Evolutionary conservation across 2,113 vertebrate species (phyloP).

Genomic region (Chauna torquata): DNA sequence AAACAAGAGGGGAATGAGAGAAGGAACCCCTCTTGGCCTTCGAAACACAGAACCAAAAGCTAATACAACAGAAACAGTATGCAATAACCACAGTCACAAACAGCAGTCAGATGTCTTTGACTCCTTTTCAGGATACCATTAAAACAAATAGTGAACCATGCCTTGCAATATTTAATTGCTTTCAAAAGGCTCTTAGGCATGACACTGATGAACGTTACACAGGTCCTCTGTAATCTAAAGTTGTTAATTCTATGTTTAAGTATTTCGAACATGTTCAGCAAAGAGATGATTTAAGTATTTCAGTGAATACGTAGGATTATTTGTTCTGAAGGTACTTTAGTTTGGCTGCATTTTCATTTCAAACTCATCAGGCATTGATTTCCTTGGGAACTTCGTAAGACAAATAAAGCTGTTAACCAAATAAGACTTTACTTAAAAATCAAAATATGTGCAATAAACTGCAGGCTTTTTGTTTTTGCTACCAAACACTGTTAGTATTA

Average conservation of each 20-base stretch:
- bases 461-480: background rate
- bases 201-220: background rate
- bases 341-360: constrained; percentile 3
- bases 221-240: background rate
- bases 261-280: background rate
- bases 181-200: background rate
- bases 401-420: background rate
- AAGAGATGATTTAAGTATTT: background rate
- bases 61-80: background rate
- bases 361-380: background rate
- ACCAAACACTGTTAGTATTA: background rate
- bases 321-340: background rate
- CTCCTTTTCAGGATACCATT: background rate
- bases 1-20: background rate
- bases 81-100: background rate
- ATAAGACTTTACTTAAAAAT: background rate
- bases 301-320: background rate
- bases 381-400: background rate
- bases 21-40: background rate
- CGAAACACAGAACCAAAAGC: background rate
- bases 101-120: background rate
- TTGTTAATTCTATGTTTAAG: background rate
- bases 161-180: background rate
- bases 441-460: background rate
- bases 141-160: background rate